Conservation (phyloP, 2,888 invertebrate genomes). For the Papilio demoleus region DNA sequence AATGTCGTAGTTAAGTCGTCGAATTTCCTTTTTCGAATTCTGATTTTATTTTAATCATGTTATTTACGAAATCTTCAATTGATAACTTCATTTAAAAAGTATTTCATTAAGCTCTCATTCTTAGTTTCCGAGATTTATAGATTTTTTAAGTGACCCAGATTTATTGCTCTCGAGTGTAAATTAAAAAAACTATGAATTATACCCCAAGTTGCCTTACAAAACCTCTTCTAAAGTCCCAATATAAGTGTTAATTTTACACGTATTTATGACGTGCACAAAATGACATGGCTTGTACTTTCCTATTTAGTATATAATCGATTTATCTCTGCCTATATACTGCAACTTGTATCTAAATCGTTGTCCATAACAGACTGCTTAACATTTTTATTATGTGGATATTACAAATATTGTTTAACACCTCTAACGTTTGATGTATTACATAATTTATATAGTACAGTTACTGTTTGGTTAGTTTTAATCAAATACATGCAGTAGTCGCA, state of each 20-base stretch:
- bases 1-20: too few species aligned
- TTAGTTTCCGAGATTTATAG: too few species aligned
- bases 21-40: too few species aligned
- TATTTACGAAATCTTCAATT: too few species aligned
- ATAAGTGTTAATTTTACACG: neutral
- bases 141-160: too few species aligned
- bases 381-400: conserved; percentile 35
- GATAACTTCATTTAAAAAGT: too few species aligned
- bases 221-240: neutral
- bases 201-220: too few species aligned
- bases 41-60: too few species aligned
- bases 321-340: conserved; percentile 31
- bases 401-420: conserved; percentile 36
- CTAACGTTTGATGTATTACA: neutral
- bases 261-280: neutral
- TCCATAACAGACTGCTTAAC: conserved; percentile 27
- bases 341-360: conserved; percentile 11
- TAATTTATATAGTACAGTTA: neutral
- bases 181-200: too few species aligned
- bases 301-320: conserved; percentile 20
- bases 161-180: too few species aligned
- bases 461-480: neutral
- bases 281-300: neutral
- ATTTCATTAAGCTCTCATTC: too few species aligned
- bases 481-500: neutral